These are phyloP conservation scores for Cydia fagiglandana DNA, from an alignment of 1,140 invertebrate species.

Conservation along the genomic window DNA sequence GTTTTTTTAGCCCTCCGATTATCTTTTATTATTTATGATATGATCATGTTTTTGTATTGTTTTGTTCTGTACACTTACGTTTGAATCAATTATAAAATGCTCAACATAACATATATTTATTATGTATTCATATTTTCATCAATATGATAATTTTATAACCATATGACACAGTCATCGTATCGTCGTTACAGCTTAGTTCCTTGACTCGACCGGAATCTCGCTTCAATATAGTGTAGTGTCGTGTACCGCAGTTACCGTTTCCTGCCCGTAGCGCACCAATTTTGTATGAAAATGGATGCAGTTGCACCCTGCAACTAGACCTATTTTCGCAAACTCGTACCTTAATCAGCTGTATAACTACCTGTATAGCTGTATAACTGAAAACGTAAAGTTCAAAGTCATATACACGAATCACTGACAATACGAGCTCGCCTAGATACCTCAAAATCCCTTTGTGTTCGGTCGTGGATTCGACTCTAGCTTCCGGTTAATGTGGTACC, in stretches of 20 bases:
- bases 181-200: conserved; percentile 28
- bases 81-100: too few relatives aligned
- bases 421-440: background rate
- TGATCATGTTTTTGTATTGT: too few relatives aligned
- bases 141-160: conserved; percentile 19
- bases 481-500: background rate
- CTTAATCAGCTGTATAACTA: background rate
- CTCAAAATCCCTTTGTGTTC: conserved; percentile 30
- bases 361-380: conserved; percentile 28
- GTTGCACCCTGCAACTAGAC: conserved; percentile 35
- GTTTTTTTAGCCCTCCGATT: too few relatives aligned
- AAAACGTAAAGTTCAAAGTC: conserved; percentile 1
- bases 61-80: too few relatives aligned
- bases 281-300: conserved; percentile 52
- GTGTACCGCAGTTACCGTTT: conserved; percentile 50
- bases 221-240: conserved; percentile 47
- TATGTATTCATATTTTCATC: background rate
- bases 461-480: conserved; percentile 21
- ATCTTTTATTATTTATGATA: too few relatives aligned
- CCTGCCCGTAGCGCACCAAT: conserved; percentile 50
- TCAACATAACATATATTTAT: background rate
- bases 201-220: conserved; percentile 38
- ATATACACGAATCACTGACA: background rate
- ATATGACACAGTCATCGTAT: background rate
- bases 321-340: background rate